A percentile compares a stretch with the other conserved stretches of the same genome.
Conservation (phyloP, 2,797 vertebrate genomes). For the Serranus cabrilla region DNA sequence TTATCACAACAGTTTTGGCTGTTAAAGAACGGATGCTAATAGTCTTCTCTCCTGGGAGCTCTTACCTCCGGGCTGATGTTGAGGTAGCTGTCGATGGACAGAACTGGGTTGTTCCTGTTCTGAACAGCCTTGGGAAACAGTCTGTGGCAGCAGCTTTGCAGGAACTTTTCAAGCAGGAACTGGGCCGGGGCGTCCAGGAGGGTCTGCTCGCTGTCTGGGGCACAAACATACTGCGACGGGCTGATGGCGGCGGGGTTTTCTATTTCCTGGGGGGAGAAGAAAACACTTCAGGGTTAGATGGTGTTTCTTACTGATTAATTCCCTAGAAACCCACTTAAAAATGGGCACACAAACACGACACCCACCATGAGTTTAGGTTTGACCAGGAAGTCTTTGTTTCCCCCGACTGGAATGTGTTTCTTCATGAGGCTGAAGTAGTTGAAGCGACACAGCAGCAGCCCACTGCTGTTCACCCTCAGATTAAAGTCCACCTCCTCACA, state of each 20-base stretch:
- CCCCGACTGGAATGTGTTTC: conserved; percentile 95
- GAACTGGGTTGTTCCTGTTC: conserved; percentile 92
- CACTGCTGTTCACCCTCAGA: conserved; percentile 94
- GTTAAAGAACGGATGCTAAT: conserved; percentile 2
- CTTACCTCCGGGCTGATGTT: conserved; percentile 95
- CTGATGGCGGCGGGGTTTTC: conserved; percentile 88
- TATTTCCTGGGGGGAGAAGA: conserved; percentile 84
- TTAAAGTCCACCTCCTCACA: conserved; percentile 99
- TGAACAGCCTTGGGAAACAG: conserved; percentile 94
- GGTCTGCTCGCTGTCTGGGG: conserved; percentile 97
- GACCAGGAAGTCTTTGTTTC: conserved; percentile 92
- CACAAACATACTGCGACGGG: conserved; percentile 95
- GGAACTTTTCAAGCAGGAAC: conserved; percentile 96
- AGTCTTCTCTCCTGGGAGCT: conserved; percentile 9
- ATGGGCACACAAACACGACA: neutral
- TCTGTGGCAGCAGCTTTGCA: conserved; percentile 93
- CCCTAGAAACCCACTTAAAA: neutral
- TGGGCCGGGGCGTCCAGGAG: conserved; percentile 95
- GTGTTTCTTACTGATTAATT: neutral
- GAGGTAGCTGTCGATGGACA: conserved; percentile 98
- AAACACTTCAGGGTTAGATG: neutral
- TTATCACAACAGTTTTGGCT: neutral
- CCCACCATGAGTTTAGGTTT: conserved; percentile 95
- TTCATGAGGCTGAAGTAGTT: conserved; percentile 99
- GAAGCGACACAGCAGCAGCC: conserved; percentile 96